phyloP scores from a whole-genome alignment of 2,888 invertebrate species.

The Lithodes maja region DNA sequence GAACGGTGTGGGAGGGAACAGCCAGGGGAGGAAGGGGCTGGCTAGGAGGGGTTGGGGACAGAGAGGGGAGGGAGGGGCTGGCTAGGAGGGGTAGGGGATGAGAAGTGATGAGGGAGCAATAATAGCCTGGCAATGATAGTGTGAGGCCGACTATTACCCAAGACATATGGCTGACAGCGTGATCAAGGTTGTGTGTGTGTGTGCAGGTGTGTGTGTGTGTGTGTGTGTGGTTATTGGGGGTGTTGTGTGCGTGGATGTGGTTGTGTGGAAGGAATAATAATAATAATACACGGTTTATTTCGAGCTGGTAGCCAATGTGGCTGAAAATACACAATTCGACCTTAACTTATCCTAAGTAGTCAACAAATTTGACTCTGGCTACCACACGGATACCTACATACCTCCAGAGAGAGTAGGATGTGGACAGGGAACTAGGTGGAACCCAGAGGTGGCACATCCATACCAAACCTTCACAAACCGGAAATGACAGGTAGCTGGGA shows the following conservation, averaged over 20 bases:
- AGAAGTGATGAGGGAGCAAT: not conserved
- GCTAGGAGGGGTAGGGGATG: not conserved
- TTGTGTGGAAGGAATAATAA: not conserved
- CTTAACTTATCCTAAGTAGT: too few species aligned
- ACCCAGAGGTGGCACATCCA: too few species aligned
- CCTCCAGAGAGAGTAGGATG: too few species aligned
- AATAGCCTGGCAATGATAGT: constrained; percentile 7
- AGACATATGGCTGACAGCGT: constrained; percentile 20
- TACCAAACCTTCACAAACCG: too few species aligned
- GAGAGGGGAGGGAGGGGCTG: not conserved
- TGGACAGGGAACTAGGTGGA: too few species aligned
- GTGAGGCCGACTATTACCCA: constrained; percentile 12
- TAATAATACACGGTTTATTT: too few species aligned
- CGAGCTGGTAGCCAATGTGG: too few species aligned
- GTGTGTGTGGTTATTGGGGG: not conserved
- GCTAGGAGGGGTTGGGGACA: not conserved
- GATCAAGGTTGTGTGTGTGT: constrained; percentile 15
- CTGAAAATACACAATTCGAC: too few species aligned
- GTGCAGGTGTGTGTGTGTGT: not conserved
- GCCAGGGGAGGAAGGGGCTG: not conserved
- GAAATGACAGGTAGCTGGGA: too few species aligned
- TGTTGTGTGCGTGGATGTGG: not conserved
- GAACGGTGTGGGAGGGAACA: not conserved
- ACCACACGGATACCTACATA: too few species aligned
- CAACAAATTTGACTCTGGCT: too few species aligned